Conservation (phyloP, 2,888 invertebrate genomes). For the Leucophora obtusa region DNA sequence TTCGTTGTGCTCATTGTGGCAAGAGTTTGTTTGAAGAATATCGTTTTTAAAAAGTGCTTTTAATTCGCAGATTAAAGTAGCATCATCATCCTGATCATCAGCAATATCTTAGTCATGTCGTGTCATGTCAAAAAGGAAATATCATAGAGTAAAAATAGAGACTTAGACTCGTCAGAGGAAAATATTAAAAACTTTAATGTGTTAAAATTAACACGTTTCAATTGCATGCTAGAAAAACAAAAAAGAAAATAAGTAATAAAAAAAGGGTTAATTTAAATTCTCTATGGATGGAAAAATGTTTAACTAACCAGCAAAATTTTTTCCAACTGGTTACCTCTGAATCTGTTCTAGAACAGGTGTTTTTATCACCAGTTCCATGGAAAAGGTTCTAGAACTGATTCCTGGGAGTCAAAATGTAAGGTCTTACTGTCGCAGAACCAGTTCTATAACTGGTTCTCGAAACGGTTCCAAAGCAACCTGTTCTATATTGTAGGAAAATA, state of each 20-base stretch:
- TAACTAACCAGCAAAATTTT: too few species aligned
- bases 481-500: too few species aligned
- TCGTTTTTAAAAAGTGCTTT: conserved; percentile 37
- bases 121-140: conserved; percentile 31
- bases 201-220: conserved; percentile 58
- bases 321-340: too few species aligned
- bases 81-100: conserved; percentile 41
- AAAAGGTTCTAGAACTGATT: too few species aligned
- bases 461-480: too few species aligned
- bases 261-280: neutral
- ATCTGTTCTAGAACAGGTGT: too few species aligned
- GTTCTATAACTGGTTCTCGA: too few species aligned
- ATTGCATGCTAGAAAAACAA: conserved; percentile 35
- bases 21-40: neutral
- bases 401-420: too few species aligned
- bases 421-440: too few species aligned
- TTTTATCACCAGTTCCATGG: too few species aligned
- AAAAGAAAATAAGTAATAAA: neutral
- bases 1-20: neutral
- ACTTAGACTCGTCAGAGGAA: conserved; percentile 13
- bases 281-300: too few species aligned
- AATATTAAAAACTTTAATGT: conserved; percentile 45
- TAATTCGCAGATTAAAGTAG: conserved; percentile 51
- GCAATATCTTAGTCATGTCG: conserved; percentile 49
- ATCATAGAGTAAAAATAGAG: conserved; percentile 15